A percentile compares a stretch with the other conserved stretches of the same genome.
These are phyloP conservation scores for Pseudoips prasinana DNA, from an alignment of 2,888 invertebrate species.

Conservation along the genomic window DNA sequence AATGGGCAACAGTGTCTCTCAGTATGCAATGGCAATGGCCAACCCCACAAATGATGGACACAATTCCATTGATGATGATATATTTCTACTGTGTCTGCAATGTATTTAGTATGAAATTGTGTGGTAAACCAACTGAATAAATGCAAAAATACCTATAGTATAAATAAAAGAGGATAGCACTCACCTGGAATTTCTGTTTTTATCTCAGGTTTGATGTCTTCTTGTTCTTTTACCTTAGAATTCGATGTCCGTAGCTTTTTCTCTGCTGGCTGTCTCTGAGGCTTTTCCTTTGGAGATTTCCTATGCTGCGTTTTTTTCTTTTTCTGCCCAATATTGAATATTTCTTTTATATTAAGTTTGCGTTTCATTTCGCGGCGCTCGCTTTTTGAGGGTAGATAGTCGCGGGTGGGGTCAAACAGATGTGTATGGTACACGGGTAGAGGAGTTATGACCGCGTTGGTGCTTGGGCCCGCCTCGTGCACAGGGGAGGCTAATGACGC, in stretches of 20 bases:
- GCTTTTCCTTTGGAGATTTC: slow-evolving; percentile 34
- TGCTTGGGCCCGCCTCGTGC: slow-evolving; percentile 45
- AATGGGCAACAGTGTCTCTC: no score
- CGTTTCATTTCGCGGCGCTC: slow-evolving; percentile 87
- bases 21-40: no score
- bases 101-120: no score
- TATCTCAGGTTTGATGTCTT: slow-evolving; percentile 30
- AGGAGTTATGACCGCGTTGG: background rate
- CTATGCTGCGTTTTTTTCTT: slow-evolving; percentile 41
- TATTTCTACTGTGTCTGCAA: no score
- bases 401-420: slow-evolving; percentile 73
- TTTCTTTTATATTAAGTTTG: slow-evolving; percentile 85
- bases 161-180: no score
- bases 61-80: no score
- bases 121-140: no score
- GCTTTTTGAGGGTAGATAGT: slow-evolving; percentile 83
- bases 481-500: slow-evolving; percentile 24
- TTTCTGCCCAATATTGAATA: slow-evolving; percentile 83
- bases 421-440: slow-evolving; percentile 59
- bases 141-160: no score
- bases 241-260: slow-evolving; percentile 2
- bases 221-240: slow-evolving; percentile 26
- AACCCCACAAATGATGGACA: no score
- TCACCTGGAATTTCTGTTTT: slow-evolving; percentile 57
- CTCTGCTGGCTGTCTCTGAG: slow-evolving; percentile 4